A percentile compares a stretch with the other conserved stretches of the same genome.
These are phyloP conservation scores for Eulacestoma nigropectus DNA, from an alignment of 2,113 vertebrate genomes.

Conservation along the genomic window DNA sequence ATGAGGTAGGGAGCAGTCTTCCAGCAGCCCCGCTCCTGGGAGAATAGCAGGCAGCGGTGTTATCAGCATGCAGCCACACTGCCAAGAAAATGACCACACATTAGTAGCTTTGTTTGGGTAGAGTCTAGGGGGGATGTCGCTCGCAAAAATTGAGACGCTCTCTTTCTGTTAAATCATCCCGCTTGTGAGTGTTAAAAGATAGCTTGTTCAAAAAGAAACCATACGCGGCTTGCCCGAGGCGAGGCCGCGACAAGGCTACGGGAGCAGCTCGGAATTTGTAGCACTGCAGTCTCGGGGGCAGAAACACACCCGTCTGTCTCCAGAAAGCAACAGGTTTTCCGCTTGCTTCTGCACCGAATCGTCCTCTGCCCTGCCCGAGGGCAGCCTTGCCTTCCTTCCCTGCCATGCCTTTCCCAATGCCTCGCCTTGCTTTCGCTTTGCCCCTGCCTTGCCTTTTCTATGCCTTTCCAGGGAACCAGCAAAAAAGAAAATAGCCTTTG, in stretches of 20 bases:
- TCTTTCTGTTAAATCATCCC: conserved; percentile 81
- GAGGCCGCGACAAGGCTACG: conserved; percentile 35
- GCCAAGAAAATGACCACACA: conserved; percentile 85
- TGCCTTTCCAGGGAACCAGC: conserved; percentile 27
- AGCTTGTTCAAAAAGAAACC: conserved; percentile 77
- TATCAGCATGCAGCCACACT: conserved; percentile 80
- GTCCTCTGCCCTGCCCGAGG: not conserved
- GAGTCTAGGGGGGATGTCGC: conserved; percentile 76
- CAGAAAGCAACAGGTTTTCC: conserved; percentile 1
- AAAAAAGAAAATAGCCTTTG: conserved; percentile 30
- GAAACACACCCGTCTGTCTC: not conserved
- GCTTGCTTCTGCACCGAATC: not conserved
- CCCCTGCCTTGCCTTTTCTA: not conserved
- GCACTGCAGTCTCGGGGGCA: conserved; percentile 53
- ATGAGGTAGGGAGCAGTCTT: conserved; percentile 81
- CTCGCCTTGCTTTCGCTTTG: not conserved
- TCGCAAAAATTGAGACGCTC: conserved; percentile 70
- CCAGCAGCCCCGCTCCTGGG: conserved; percentile 79
- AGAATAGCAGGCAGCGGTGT: conserved; percentile 81
- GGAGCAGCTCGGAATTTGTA: conserved; percentile 39
- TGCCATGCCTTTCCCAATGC: not conserved
- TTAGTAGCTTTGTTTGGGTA: conserved; percentile 90
- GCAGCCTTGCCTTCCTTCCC: not conserved
- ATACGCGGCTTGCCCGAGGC: conserved; percentile 57
- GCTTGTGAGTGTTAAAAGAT: conserved; percentile 81